These are phyloP conservation scores for Etia nguti DNA, from an alignment of 2,113 vertebrate species.

Conservation along the genomic window DNA sequence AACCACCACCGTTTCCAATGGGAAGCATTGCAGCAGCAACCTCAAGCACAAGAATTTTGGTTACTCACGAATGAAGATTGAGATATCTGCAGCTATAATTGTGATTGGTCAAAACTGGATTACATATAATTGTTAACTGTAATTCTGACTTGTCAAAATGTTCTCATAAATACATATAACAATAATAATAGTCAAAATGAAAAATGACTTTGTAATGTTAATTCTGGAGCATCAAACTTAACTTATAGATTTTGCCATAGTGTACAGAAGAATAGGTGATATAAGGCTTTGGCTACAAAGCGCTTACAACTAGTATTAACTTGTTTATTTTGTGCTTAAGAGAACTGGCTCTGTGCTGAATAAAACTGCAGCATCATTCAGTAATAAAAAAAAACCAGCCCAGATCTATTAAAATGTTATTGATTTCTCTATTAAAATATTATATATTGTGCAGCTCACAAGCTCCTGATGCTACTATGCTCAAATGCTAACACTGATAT, in stretches of 20 bases:
- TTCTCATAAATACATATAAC: accelerated
- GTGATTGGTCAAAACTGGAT: accelerated
- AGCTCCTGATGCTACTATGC: not conserved
- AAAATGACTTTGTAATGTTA: accelerated
- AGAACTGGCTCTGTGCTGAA: not conserved
- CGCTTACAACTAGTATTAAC: not conserved
- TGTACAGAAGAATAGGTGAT: not conserved
- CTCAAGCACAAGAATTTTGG: not conserved
- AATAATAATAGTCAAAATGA: not conserved
- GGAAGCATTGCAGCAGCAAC: not conserved
- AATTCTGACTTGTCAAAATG: not conserved
- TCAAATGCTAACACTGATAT: not conserved
- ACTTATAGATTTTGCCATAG: not conserved
- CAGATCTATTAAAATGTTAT: not conserved
- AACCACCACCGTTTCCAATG: not conserved
- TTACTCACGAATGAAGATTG: not conserved
- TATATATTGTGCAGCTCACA: not conserved
- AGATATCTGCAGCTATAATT: not conserved
- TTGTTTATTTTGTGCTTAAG: not conserved
- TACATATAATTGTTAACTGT: not conserved
- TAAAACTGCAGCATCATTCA: not conserved
- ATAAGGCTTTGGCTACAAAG: not conserved
- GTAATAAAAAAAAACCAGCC: not conserved
- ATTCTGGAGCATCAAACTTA: not conserved
- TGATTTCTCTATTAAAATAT: not conserved